phyloP scores from a whole-genome alignment of 2,888 invertebrate species.

The Rosalia funebris region DNA sequence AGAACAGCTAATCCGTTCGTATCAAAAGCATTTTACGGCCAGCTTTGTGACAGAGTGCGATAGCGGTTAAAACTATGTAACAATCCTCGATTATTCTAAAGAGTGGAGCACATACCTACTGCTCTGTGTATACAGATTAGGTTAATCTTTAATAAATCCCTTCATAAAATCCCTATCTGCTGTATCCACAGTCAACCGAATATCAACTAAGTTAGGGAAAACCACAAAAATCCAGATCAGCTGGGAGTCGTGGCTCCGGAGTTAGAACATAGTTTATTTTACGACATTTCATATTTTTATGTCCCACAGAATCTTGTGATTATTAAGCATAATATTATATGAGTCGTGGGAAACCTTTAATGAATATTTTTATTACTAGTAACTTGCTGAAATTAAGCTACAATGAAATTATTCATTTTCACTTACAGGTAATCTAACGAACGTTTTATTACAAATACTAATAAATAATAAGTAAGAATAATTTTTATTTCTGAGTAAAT shows the following conservation, averaged over 20 bases:
- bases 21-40: slow-evolving; percentile 53
- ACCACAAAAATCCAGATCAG: slow-evolving; percentile 35
- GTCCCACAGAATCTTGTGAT: neutral
- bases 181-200: slow-evolving; percentile 47
- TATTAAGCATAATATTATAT: no score
- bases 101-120: slow-evolving; percentile 48
- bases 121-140: slow-evolving; percentile 57
- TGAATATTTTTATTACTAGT: no score
- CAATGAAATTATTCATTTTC: no score
- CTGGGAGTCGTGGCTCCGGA: slow-evolving; percentile 4
- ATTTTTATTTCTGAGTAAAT: no score
- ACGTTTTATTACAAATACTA: no score
- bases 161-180: slow-evolving; percentile 58
- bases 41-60: slow-evolving; percentile 44
- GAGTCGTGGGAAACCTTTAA: no score
- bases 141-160: slow-evolving; percentile 56
- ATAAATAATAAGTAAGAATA: no score
- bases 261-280: slow-evolving; percentile 15
- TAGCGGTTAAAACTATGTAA: slow-evolving; percentile 48
- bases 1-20: slow-evolving; percentile 45
- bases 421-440: no score
- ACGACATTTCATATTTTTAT: slow-evolving; percentile 3
- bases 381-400: no score
- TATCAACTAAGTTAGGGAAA: slow-evolving; percentile 42
- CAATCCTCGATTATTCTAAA: slow-evolving; percentile 49